phyloP scores from a whole-genome alignment of 35 echinoderm and acorn worm genomes.

The Nesometra sesokonis region DNA sequence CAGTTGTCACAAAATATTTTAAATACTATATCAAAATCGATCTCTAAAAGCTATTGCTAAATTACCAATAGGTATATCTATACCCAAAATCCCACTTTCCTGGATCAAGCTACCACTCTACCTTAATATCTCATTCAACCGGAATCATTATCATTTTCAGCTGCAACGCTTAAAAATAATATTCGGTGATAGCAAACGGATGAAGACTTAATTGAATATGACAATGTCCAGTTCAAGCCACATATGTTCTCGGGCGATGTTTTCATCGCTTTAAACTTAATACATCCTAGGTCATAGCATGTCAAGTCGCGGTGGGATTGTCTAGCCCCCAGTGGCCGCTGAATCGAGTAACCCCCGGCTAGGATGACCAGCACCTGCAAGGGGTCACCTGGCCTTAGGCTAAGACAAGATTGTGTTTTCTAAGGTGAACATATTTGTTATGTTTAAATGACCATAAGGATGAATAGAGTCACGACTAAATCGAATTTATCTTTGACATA shows the following conservation, averaged over 20 bases:
- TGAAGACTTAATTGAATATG: not conserved
- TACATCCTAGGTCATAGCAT: not conserved
- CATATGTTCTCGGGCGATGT: not conserved
- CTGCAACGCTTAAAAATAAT: not conserved
- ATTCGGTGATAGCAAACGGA: not conserved
- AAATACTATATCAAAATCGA: too few relatives aligned
- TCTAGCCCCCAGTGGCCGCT: not conserved
- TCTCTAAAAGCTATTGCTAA: too few relatives aligned
- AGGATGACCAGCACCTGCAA: not conserved
- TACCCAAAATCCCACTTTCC: too few relatives aligned
- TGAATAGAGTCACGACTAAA: not conserved
- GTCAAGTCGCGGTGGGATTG: not conserved
- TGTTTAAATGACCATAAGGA: not conserved
- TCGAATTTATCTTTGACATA: not conserved
- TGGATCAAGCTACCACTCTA: too few relatives aligned
- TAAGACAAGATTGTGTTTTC: not conserved
- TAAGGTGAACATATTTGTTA: not conserved
- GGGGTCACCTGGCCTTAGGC: not conserved
- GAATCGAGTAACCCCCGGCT: not conserved
- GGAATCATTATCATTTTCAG: not conserved
- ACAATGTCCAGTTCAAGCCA: not conserved
- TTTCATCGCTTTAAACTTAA: not conserved
- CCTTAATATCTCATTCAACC: not conserved
- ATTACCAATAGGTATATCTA: too few relatives aligned
- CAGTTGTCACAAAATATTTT: too few relatives aligned